Evolutionary conservation across 2,113 vertebrate species (phyloP).

Genomic region (Melanerpes aurifrons): DNA sequence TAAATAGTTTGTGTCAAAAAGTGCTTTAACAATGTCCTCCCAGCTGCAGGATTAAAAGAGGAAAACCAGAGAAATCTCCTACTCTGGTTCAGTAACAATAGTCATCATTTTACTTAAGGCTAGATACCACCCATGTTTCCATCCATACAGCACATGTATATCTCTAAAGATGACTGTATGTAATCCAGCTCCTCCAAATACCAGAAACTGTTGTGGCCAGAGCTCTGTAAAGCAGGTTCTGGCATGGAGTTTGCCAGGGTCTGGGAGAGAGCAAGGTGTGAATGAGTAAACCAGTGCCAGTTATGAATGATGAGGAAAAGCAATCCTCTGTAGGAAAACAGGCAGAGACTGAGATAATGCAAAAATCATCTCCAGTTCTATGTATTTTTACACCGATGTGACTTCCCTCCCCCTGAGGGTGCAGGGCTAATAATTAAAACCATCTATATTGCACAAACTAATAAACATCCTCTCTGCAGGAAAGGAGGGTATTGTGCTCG

Average conservation of each 20-base stretch:
- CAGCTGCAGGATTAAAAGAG: neutral
- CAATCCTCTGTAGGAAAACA: neutral
- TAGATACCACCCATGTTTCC: neutral
- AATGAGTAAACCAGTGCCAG: neutral
- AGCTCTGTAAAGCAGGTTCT: neutral
- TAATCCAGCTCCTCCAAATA: neutral
- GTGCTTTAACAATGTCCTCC: neutral
- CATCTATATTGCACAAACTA: conserved; percentile 26
- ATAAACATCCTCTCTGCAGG: neutral
- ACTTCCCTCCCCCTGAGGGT: neutral
- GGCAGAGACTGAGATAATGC: neutral
- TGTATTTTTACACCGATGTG: neutral
- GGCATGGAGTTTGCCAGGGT: neutral
- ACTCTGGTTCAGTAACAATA: neutral
- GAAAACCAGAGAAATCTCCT: neutral
- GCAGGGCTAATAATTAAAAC: conserved; percentile 21
- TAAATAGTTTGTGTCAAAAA: neutral
- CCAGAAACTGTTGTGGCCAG: neutral
- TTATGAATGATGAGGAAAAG: neutral
- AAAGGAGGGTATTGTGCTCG: neutral
- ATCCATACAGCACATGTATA: neutral
- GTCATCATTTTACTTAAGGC: neutral
- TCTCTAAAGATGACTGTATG: neutral
- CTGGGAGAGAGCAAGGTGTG: neutral
- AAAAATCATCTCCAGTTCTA: neutral